Base-by-base conservation (phyloP, 2,888 invertebrate genomes). In the Ophonus ardosiacus region DNA sequence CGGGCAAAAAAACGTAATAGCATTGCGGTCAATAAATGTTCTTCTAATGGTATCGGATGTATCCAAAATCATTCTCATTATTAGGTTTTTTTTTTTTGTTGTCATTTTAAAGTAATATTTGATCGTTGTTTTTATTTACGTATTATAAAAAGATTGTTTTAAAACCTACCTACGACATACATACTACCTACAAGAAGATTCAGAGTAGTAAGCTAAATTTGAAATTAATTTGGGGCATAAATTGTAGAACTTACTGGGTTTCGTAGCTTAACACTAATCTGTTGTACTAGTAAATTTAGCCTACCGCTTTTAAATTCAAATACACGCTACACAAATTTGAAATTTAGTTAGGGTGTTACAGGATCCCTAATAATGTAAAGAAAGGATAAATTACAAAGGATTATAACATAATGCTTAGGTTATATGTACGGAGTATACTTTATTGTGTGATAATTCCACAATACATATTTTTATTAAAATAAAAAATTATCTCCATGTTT, bases 221-320 rank as follows among this genome's bases (percentile, higher is more conserved):
- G n/a, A 65, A 65, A 65, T 65, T 65, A 65, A 65, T 65, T 65
- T 65, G 65, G 6, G 7, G 65, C 65, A 65, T 65, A 65, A 65
- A 65, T 65, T 31, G 65, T 65, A 31, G 65, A 65, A 65, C 31
- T 31, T 65, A n/a, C 57, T 57, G 57, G 6, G 57, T 57, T 57
- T 57, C 57, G 15, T 57, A 65, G 65, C 65, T 65, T 65, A 65
- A 5, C 65, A 31, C 65, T 65, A 65, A 65, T 65, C 65, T 21
- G 57, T 31, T 31, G 65, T 7, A 65, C 31, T 31, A 65, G 65
- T 21, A 21, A 31, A 65, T 65, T 24, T 21, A 1, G 31, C 31
- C 65, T 31, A 24, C 65, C 31, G 65, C 31, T 65, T 57, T 65
- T 65, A 65, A 65, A 65, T 65, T 31, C 65, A 65, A 57, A 31